Evolutionary conservation across 2,113 vertebrate genomes (phyloP), one percentile per base, ranked within the genome.

Genomic region (Philantomba maxwellii): DNA sequence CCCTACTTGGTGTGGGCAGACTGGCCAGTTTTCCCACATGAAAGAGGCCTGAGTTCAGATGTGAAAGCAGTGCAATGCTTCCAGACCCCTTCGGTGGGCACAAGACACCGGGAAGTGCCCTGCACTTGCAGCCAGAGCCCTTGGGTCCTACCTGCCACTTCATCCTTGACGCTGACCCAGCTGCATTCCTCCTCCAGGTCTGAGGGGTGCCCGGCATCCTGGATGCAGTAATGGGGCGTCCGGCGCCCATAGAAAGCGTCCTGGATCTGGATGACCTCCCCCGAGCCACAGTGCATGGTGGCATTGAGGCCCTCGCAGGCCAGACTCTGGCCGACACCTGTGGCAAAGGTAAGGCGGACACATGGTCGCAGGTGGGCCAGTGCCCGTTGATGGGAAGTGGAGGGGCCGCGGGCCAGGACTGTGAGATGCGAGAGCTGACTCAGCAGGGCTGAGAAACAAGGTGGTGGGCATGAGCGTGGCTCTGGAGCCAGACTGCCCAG

Each of bases 181-280:
- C 98, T 99, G 95, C 99, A 99, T 87, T 99, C 98, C 96, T 98
- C 98, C 11, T 98, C 96, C 4, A 94, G 83, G 1, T 98, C 73
- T 0, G 96, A 1, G 87, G 77, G 97, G 58, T 21, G 95, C 53
- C 66, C 43, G 6, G 47, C 10, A 6, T 93, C 97, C 26, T 92
- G 83, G 62, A 97, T 94, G 89, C 99, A 99, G 91, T 99, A 99
- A 97, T 99, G 98, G 66, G 99, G 98, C 1, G 98, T 99, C 97
- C 99, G 99, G 75, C 99, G 98, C 62, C 99, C 99, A 0, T 99
- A 99, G 98, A 99, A 99, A 75, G 99, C 99, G 16, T 99, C 99
- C 23, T 98, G 99, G 51, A 99, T 98, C 89, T 99, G 98, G 95
- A 99, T 99, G 60, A 99, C 99, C 97, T 99, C 98, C 96, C 99